Percentiles rank a stretch among this genome's conserved stretches.
These are phyloP conservation scores for Prunella strophiata DNA, from an alignment of 2,797 vertebrate species.

Conservation along the genomic window DNA sequence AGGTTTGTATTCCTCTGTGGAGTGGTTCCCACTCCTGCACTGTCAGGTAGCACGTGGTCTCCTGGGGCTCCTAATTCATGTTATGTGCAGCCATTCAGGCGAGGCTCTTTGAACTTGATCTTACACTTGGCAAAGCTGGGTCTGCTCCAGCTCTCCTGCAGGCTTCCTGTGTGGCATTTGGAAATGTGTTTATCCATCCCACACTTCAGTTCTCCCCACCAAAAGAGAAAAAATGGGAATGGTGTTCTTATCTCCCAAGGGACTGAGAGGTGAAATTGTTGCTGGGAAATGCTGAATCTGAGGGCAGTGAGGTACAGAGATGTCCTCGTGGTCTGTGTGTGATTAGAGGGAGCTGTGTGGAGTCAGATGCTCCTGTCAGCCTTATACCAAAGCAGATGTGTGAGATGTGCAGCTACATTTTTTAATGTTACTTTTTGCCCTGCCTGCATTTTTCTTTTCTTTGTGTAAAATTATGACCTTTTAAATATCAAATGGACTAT, in stretches of 20 bases:
- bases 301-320: background rate
- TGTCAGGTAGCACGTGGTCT: background rate
- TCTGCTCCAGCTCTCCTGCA: background rate
- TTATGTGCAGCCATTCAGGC: background rate
- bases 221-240: background rate
- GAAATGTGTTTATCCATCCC: background rate
- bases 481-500: constrained; percentile 56
- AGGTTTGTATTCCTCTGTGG: background rate
- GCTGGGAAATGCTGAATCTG: background rate
- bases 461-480: constrained; percentile 58
- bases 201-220: accelerated
- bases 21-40: background rate
- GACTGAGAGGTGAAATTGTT: background rate
- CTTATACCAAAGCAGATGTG: constrained; percentile 1
- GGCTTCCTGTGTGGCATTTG: background rate
- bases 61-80: background rate
- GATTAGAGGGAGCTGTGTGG: background rate
- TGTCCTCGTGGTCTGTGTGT: background rate
- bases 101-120: background rate
- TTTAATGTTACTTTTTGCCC: background rate
- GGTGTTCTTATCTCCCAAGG: background rate
- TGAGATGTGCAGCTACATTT: background rate
- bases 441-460: constrained; percentile 24
- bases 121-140: background rate
- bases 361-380: background rate